Percentiles rank a stretch among this genome's conserved stretches.
Evolutionary conservation across 2,888 invertebrate genomes (phyloP).

Genomic region (Drosophila anomalata): DNA sequence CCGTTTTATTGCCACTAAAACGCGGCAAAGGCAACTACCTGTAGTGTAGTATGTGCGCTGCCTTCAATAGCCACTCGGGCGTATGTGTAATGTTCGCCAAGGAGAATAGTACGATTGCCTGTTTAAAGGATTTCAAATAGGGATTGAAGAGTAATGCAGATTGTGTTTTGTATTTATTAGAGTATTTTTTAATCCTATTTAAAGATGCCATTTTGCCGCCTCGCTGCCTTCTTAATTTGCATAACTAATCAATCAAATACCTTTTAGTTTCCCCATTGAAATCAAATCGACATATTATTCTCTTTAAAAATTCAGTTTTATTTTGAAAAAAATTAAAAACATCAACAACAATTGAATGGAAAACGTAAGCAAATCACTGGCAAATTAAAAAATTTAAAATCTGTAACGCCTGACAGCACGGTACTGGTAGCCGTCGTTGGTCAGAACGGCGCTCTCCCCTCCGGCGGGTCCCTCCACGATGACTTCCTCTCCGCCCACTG

Average conservation of each 20-base stretch:
- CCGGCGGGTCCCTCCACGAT: slow-evolving; percentile 59
- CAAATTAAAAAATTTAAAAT: slow-evolving; percentile 58
- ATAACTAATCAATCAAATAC: slow-evolving; percentile 16
- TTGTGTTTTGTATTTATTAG: too few relatives aligned
- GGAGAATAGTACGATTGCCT: slow-evolving; percentile 11
- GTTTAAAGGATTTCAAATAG: slow-evolving; percentile 15
- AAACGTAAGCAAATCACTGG: slow-evolving; percentile 25
- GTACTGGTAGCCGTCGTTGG: slow-evolving; percentile 79
- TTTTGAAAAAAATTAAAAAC: slow-evolving; percentile 31
- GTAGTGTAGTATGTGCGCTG: not conserved
- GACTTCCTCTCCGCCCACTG: slow-evolving; percentile 44
- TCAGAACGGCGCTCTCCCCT: slow-evolving; percentile 61
- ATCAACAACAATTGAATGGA: slow-evolving; percentile 42
- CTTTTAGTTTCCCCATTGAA: not conserved
- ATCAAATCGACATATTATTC: not conserved
- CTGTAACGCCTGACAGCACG: slow-evolving; percentile 73
- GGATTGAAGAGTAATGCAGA: too few relatives aligned
- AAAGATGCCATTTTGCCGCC: not conserved
- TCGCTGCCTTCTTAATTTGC: slow-evolving; percentile 21
- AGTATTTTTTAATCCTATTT: slow-evolving; percentile 19
- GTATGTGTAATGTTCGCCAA: slow-evolving; percentile 22
- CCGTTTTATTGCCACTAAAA: slow-evolving; percentile 34
- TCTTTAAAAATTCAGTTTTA: slow-evolving; percentile 23
- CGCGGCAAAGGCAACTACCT: slow-evolving; percentile 13
- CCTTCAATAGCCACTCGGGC: slow-evolving; percentile 7